A percentile compares a stretch with the other conserved stretches of the same genome.
Evolutionary conservation across 2,888 invertebrate species (phyloP).

Genomic region (Drosophila paranaensis): DNA sequence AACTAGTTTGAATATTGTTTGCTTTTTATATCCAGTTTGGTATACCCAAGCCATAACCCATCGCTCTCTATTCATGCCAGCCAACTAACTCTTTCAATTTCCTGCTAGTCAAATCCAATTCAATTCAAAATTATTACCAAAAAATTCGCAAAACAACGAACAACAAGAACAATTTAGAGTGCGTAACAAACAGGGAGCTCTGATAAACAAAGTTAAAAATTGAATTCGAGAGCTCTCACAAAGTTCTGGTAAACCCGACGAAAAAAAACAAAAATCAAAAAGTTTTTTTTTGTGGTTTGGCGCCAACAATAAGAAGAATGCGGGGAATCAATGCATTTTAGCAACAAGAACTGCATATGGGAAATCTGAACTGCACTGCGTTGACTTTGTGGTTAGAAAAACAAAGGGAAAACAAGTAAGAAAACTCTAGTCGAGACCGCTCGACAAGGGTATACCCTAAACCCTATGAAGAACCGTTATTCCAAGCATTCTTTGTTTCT

Average conservation of each 20-base stretch:
- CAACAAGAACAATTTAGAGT: slow-evolving; percentile 26
- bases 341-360: slow-evolving; percentile 23
- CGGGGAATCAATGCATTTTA: slow-evolving; percentile 40
- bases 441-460: too few species aligned
- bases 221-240: slow-evolving; percentile 57
- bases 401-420: slow-evolving; percentile 38
- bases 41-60: too few species aligned
- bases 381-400: slow-evolving; percentile 32
- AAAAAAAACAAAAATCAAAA: not conserved
- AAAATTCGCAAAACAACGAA: slow-evolving; percentile 7
- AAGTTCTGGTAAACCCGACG: slow-evolving; percentile 27
- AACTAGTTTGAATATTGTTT: slow-evolving; percentile 2
- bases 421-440: too few species aligned
- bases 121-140: slow-evolving; percentile 23
- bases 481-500: too few species aligned
- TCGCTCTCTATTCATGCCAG: not conserved
- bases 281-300: slow-evolving; percentile 20
- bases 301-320: slow-evolving; percentile 15
- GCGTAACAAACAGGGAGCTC: slow-evolving; percentile 20
- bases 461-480: too few species aligned
- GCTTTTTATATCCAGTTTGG: not conserved
- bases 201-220: slow-evolving; percentile 63
- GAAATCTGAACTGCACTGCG: slow-evolving; percentile 30
- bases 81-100: slow-evolving; percentile 21
- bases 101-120: slow-evolving; percentile 10